A percentile compares a stretch with the other conserved stretches of the same genome.
These are phyloP conservation scores for Trididemnum clinides DNA, from an alignment of 23 tunicate genomes.

Conservation along the genomic window DNA sequence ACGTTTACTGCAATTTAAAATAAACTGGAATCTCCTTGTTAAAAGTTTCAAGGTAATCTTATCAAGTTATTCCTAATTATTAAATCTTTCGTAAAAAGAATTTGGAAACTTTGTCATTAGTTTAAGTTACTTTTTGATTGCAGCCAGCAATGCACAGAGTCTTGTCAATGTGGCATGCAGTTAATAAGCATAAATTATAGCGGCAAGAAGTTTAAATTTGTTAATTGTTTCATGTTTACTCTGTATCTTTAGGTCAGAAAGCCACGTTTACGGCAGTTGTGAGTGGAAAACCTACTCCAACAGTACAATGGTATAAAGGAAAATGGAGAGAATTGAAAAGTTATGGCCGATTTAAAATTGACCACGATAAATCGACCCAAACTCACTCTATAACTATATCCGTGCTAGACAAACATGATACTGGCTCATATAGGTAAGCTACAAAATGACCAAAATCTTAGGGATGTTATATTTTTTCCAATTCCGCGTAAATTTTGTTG, in stretches of 20 bases:
- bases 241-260: conserved; percentile 31
- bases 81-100: too few relatives aligned
- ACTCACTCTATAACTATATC: conserved; percentile 59
- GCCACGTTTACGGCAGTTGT: conserved; percentile 75
- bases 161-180: too few relatives aligned
- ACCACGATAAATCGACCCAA: conserved; percentile 33
- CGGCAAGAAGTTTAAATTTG: too few relatives aligned
- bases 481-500: background rate
- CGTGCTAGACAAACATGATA: conserved; percentile 80
- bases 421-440: conserved; percentile 76
- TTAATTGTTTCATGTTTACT: too few relatives aligned
- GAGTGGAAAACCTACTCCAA: conserved; percentile 75
- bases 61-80: too few relatives aligned
- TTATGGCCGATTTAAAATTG: conserved; percentile 76
- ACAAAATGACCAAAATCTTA: background rate
- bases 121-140: too few relatives aligned
- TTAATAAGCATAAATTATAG: too few relatives aligned
- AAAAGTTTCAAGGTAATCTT: too few relatives aligned
- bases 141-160: too few relatives aligned
- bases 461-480: background rate
- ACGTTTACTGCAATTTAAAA: too few relatives aligned
- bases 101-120: too few relatives aligned
- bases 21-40: too few relatives aligned
- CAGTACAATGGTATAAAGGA: conserved; percentile 91
- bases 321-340: conserved; percentile 88